phyloP scores from a whole-genome alignment of 1,140 invertebrate genomes.

The Trichomalopsis sarcophagae region DNA sequence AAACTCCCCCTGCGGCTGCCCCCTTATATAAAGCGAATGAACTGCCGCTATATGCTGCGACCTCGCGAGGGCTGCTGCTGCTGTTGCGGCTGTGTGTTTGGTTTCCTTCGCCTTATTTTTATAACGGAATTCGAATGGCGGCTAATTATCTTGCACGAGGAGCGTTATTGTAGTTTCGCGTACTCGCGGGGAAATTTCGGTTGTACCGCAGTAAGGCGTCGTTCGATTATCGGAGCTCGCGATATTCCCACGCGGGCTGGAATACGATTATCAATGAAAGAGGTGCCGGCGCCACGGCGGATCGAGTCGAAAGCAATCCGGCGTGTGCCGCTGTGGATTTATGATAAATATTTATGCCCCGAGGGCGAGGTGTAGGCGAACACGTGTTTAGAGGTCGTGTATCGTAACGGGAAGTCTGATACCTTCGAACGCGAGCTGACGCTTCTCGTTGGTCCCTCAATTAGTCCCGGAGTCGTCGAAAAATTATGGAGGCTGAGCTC shows the following conservation, averaged over 20 bases:
- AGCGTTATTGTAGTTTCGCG: background rate
- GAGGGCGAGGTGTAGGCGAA: slow-evolving; percentile 58
- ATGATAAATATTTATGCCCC: slow-evolving; percentile 67
- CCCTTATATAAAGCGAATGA: slow-evolving; percentile 29
- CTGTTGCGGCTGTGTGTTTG: background rate
- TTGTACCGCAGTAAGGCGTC: background rate
- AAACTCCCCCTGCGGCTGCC: slow-evolving; percentile 38
- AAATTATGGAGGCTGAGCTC: background rate
- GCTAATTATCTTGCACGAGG: background rate
- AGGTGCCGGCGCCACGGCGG: background rate
- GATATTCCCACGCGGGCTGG: background rate
- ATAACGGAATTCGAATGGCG: background rate
- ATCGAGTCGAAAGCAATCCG: background rate
- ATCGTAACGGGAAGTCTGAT: slow-evolving; percentile 72
- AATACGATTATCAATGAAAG: slow-evolving; percentile 35
- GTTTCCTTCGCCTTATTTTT: background rate
- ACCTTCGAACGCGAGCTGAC: slow-evolving; percentile 66
- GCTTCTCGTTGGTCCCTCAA: background rate
- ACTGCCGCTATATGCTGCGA: background rate
- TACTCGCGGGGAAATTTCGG: background rate
- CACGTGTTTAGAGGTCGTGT: background rate
- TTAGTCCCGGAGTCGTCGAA: background rate
- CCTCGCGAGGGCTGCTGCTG: background rate
- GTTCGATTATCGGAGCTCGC: background rate
- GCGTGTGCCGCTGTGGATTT: slow-evolving; percentile 9